phyloP scores from a whole-genome alignment of 1,140 invertebrate genomes.

The Drosophila auraria region DNA sequence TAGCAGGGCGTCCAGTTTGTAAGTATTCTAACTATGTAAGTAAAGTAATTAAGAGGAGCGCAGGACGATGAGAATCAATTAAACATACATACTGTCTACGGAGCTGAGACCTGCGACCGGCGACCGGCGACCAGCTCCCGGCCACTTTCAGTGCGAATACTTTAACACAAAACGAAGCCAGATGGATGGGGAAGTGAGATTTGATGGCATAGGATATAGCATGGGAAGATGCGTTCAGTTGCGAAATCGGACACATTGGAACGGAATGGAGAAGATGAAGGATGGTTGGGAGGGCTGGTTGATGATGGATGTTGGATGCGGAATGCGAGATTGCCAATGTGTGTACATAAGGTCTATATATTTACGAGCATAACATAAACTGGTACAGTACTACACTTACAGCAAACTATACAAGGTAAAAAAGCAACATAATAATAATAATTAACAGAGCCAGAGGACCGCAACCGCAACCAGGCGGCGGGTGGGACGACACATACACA shows the following conservation, averaged over 20 bases:
- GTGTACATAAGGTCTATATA: slow-evolving; percentile 65
- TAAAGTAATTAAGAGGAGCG: slow-evolving; percentile 68
- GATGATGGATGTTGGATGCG: slow-evolving; percentile 44
- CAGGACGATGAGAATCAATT: slow-evolving; percentile 59
- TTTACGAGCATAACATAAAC: slow-evolving; percentile 48
- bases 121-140: slow-evolving; percentile 9
- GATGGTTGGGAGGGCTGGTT: background rate
- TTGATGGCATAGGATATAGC: slow-evolving; percentile 19
- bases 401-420: slow-evolving; percentile 82
- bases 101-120: slow-evolving; percentile 9
- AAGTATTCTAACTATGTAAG: slow-evolving; percentile 80
- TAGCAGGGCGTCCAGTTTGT: slow-evolving; percentile 74
- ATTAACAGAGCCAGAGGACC: slow-evolving; percentile 42
- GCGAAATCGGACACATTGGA: slow-evolving; percentile 39
- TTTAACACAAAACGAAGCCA: slow-evolving; percentile 41
- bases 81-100: slow-evolving; percentile 52
- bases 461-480: slow-evolving; percentile 25
- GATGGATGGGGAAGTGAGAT: slow-evolving; percentile 26
- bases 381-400: slow-evolving; percentile 79
- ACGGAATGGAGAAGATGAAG: background rate
- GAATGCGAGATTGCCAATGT: slow-evolving; percentile 56
- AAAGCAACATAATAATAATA: slow-evolving; percentile 34
- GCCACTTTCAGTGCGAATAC: slow-evolving; percentile 58
- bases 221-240: slow-evolving; percentile 18
- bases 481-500: slow-evolving; percentile 58